Evolutionary conservation across 1,140 invertebrate genomes (phyloP).

Genomic region (Tetragnatha versicolor): DNA sequence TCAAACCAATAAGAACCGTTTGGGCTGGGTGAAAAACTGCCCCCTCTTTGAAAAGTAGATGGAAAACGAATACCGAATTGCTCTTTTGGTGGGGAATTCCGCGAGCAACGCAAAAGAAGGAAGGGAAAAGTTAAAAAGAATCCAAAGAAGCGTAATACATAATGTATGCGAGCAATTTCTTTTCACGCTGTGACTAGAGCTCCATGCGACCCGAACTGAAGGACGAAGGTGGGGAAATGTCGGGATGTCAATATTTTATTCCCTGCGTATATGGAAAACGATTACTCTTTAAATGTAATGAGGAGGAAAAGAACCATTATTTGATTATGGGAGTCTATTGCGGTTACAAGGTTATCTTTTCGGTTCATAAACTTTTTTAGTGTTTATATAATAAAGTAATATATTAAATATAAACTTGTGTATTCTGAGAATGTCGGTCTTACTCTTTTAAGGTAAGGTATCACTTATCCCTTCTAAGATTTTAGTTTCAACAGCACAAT

Average conservation of each 20-base stretch:
- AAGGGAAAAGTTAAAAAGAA: not conserved
- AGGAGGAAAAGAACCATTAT: too few species aligned
- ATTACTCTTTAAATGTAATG: too few species aligned
- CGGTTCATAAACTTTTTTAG: too few species aligned
- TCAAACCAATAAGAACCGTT: too few species aligned
- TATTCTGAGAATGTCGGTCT: too few species aligned
- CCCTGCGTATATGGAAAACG: not conserved
- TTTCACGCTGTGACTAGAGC: conserved; percentile 7
- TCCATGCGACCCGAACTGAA: conserved; percentile 17
- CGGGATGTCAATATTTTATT: conserved; percentile 8
- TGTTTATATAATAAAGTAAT: too few species aligned
- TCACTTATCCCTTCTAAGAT: too few species aligned
- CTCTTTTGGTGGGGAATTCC: conserved; percentile 30
- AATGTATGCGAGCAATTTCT: conserved; percentile 35
- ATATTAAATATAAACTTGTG: too few species aligned
- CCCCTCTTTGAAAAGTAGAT: conserved; percentile 4
- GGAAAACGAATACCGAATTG: conserved; percentile 39
- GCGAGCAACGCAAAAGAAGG: not conserved
- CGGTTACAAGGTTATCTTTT: too few species aligned
- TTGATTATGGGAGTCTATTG: too few species aligned
- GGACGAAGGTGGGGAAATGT: not conserved
- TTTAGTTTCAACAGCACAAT: too few species aligned
- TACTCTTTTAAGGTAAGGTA: too few species aligned
- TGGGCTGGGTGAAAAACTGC: not conserved
- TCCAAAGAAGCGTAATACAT: conserved; percentile 29